A percentile compares a stretch with the other conserved stretches of the same genome.
Evolutionary conservation across 1,140 invertebrate species (phyloP).

Genomic region (Zeugodacus cucurbitae): DNA sequence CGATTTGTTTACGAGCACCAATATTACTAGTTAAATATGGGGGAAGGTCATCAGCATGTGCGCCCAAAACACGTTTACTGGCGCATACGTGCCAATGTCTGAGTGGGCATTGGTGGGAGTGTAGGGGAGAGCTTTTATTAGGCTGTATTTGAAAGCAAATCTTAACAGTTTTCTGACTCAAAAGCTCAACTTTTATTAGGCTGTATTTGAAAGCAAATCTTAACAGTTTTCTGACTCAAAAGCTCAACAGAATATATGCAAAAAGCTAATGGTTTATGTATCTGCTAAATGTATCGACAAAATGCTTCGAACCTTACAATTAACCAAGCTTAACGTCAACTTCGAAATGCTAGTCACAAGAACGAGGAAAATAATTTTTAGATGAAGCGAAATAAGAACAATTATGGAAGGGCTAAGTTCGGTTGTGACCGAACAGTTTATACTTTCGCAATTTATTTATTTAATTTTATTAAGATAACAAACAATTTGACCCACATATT

Average conservation of each 20-base stretch:
- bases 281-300: too few species aligned
- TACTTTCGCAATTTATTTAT: too few species aligned
- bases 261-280: not conserved
- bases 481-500: too few species aligned
- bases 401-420: too few species aligned
- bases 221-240: not conserved
- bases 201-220: not conserved
- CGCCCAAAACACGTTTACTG: conserved; percentile 18
- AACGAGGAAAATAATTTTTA: too few species aligned
- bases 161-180: not conserved
- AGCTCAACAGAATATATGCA: not conserved
- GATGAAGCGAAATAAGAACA: too few species aligned
- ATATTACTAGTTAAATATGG: conserved; percentile 29
- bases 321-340: too few species aligned
- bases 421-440: too few species aligned
- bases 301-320: too few species aligned
- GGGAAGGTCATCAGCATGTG: conserved; percentile 31
- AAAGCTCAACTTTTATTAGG: not conserved
- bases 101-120: not conserved
- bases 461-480: too few species aligned
- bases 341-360: too few species aligned
- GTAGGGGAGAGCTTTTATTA: not conserved
- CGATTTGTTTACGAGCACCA: conserved; percentile 32
- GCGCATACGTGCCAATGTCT: not conserved
- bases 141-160: not conserved